phyloP scores from a whole-genome alignment of 2,888 invertebrate species.

The Halocaridina rubra region DNA sequence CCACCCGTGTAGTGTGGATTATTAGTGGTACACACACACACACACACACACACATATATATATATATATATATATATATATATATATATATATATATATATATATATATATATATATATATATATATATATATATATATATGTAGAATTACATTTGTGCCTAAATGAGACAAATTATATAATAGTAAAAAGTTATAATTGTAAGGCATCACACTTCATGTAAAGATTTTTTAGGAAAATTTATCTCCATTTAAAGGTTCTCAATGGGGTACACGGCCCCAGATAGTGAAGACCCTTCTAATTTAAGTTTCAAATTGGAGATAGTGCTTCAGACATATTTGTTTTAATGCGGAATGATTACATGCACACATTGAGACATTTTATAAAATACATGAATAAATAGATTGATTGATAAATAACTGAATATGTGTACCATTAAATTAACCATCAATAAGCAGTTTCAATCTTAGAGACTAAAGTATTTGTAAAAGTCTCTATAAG shows the following conservation, averaged over 20 bases:
- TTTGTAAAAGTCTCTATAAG: no score
- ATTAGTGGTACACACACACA: constrained; percentile 10
- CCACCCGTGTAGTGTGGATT: no score
- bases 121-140: not conserved
- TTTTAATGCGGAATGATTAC: not conserved
- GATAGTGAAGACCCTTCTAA: not conserved
- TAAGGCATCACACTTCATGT: not conserved
- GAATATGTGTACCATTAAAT: no score
- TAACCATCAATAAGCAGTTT: no score
- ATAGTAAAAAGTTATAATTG: not conserved
- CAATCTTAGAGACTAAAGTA: no score
- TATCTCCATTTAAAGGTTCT: not conserved
- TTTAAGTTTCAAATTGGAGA: not conserved
- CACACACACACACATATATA: constrained; percentile 12
- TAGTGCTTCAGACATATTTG: not conserved
- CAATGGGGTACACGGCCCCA: not conserved
- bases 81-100: not conserved
- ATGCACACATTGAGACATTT: no score
- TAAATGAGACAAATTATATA: not conserved
- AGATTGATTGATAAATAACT: no score
- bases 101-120: not conserved
- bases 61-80: not conserved
- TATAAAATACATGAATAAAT: no score
- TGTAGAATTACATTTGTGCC: not conserved
- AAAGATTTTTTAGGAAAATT: not conserved